Evolutionary conservation across 2,797 vertebrate species (phyloP).

Genomic region (Leptodactylus fallax): DNA sequence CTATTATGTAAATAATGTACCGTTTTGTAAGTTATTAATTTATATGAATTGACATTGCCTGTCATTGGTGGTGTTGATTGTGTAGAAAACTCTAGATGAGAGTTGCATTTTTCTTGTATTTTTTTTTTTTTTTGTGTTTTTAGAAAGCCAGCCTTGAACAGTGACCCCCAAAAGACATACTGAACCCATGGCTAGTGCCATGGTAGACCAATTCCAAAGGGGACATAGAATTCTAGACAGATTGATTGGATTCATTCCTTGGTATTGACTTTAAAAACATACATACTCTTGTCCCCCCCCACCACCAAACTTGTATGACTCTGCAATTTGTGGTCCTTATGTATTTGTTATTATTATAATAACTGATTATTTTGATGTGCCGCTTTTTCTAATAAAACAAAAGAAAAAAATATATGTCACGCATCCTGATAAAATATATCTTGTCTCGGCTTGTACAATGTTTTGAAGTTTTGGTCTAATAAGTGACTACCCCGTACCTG

Average conservation of each 20-base stretch:
- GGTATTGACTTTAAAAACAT: constrained; percentile 66
- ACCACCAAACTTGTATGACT: constrained; percentile 67
- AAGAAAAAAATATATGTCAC: constrained; percentile 81
- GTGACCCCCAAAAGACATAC: constrained; percentile 80
- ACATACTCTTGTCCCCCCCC: constrained; percentile 58
- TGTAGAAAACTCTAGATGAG: constrained; percentile 92
- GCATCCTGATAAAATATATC: constrained; percentile 82
- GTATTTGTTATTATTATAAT: constrained; percentile 67
- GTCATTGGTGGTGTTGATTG: constrained; percentile 89
- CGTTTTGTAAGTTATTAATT: constrained; percentile 99
- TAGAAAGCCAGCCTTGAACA: constrained; percentile 83
- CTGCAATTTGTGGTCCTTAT: constrained; percentile 84
- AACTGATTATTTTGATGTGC: constrained; percentile 89
- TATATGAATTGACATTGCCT: constrained; percentile 98
- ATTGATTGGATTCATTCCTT: constrained; percentile 61
- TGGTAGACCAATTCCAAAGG: constrained; percentile 51
- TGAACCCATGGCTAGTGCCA: constrained; percentile 73
- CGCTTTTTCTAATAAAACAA: constrained; percentile 81
- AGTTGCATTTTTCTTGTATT: constrained; percentile 86
- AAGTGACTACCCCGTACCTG: constrained; percentile 86
- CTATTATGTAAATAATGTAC: constrained; percentile 95
- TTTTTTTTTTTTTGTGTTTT: constrained; percentile 78
- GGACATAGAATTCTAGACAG: constrained; percentile 56
- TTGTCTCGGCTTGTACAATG: constrained; percentile 88
- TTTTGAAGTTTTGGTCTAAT: constrained; percentile 83